Percentiles rank a stretch among this genome's conserved stretches.
phyloP scores from a whole-genome alignment of 2,888 invertebrate genomes.

The Dorcus hopei region DNA sequence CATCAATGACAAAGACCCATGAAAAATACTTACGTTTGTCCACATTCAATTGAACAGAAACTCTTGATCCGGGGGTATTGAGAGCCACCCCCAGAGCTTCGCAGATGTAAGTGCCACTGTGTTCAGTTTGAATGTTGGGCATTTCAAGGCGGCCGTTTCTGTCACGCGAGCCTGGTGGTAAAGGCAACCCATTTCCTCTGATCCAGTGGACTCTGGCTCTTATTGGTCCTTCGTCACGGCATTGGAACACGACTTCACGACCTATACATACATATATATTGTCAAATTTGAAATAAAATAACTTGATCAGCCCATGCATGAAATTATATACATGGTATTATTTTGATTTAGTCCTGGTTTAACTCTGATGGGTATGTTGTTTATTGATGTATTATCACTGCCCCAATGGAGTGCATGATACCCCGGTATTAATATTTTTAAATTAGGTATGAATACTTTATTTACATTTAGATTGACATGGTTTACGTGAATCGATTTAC shows the following conservation, averaged over 20 bases:
- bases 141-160: constrained; percentile 81
- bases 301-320: neutral
- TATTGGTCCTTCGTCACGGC: constrained; percentile 82
- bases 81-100: constrained; percentile 68
- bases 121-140: constrained; percentile 70
- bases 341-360: neutral
- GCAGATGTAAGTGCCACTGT: constrained; percentile 82
- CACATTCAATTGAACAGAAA: constrained; percentile 69
- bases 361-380: neutral
- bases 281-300: neutral
- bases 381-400: neutral
- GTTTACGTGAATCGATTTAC: too few relatives aligned
- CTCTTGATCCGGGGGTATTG: constrained; percentile 62
- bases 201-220: constrained; percentile 75
- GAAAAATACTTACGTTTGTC: constrained; percentile 67
- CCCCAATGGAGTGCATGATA: neutral
- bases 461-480: too few relatives aligned
- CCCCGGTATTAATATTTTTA: too few relatives aligned
- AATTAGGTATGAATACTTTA: too few relatives aligned
- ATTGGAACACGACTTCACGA: constrained; percentile 89
- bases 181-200: constrained; percentile 65
- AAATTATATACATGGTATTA: neutral
- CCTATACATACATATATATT: constrained; percentile 53
- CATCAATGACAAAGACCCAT: too few relatives aligned
- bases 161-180: constrained; percentile 76